phyloP scores from a whole-genome alignment of 1,140 invertebrate species.

The Drosophila grimshawi region DNA sequence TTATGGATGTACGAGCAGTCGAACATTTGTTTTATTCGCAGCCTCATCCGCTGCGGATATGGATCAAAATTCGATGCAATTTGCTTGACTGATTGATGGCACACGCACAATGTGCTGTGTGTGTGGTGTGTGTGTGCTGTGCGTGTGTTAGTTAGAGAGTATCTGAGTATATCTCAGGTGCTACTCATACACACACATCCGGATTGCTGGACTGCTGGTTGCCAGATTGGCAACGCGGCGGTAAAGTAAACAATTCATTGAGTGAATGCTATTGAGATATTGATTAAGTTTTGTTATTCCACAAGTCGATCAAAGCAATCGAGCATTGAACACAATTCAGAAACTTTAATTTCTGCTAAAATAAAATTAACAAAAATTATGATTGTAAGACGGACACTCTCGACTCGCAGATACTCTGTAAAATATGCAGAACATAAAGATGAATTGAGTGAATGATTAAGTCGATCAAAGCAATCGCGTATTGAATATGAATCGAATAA shows the following conservation, averaged over 20 bases:
- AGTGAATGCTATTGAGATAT: constrained; percentile 26
- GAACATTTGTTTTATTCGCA: constrained; percentile 42
- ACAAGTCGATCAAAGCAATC: constrained; percentile 24
- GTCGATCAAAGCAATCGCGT: too few relatives aligned
- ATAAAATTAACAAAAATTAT: neutral
- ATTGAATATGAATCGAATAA: neutral
- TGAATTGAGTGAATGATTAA: neutral
- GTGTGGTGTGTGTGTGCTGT: neutral
- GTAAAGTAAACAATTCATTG: constrained; percentile 57
- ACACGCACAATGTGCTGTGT: constrained; percentile 1
- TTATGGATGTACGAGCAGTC: constrained; percentile 47
- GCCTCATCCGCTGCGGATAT: constrained; percentile 61
- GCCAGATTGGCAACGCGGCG: constrained; percentile 40
- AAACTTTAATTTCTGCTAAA: too few relatives aligned
- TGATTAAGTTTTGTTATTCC: constrained; percentile 37
- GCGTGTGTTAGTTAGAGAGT: neutral
- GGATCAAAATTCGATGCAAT: constrained; percentile 79
- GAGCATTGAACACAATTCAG: neutral
- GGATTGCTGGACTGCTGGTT: constrained; percentile 42
- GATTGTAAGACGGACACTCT: neutral
- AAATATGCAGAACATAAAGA: neutral
- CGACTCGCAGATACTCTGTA: neutral
- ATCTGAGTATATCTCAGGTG: neutral
- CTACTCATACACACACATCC: constrained; percentile 39
- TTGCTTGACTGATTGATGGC: constrained; percentile 75